Conservation (phyloP, 1,140 invertebrate genomes). For the Babylonia areolata region DNA sequence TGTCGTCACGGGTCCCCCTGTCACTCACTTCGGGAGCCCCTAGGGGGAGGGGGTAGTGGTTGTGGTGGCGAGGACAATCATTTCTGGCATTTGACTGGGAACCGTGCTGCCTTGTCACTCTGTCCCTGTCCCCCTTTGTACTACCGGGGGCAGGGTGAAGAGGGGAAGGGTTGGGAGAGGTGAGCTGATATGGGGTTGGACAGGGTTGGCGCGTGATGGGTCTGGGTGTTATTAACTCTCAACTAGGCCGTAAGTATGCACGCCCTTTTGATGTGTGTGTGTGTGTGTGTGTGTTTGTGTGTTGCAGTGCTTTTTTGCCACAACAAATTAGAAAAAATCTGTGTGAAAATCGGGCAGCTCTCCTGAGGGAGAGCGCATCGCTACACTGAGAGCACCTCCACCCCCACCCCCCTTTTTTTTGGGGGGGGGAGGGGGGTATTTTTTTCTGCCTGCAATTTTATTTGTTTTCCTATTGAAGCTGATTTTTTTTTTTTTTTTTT, state of each 20-base stretch:
- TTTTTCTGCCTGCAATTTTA: no score
- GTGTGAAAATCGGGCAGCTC: no score
- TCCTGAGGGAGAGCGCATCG: no score
- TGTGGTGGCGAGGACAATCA: neutral
- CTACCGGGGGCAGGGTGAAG: neutral
- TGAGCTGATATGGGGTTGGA: neutral
- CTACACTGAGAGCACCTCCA: no score
- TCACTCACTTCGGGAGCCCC: neutral
- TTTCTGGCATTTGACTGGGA: conserved; percentile 10
- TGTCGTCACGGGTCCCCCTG: neutral
- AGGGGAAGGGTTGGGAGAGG: neutral
- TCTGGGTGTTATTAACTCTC: no score
- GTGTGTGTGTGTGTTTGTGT: neutral
- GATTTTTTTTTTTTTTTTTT: no score
- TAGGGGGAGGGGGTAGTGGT: neutral
- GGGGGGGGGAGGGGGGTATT: no score
- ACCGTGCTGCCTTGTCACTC: neutral
- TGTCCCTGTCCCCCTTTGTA: neutral
- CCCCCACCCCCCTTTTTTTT: no score
- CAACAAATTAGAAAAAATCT: no score
- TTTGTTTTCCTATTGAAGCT: no score
- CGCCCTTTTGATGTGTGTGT: neutral
- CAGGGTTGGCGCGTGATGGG: no score
- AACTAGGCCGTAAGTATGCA: neutral
- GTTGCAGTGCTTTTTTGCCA: neutral